Evolutionary conservation across 2,797 vertebrate species (phyloP), one percentile per base, ranked within the genome.

Genomic region (Parauchenoglanis punctatus): DNA sequence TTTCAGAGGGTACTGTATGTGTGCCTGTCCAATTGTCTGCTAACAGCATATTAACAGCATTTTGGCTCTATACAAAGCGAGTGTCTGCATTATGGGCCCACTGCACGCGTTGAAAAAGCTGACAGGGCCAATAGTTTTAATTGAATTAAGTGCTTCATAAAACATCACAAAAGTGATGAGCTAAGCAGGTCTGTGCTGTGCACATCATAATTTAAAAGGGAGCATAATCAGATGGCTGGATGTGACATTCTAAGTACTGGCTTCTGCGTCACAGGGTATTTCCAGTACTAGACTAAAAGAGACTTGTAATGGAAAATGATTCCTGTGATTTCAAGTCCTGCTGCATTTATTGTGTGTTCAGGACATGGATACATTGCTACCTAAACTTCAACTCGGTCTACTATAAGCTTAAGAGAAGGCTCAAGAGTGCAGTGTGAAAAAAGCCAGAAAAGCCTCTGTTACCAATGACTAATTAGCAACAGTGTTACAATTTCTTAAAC

Each of bases 61-160:
- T 85, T 65, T 20, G 20, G 23, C 49, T 85, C 44, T 70, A 63
- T 72, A 73, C 35, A 84, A 81, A 68, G 70, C 35, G 25, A 7
- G 31, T 23, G 23, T 73, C 82, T 28, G 76, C n/a, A 63, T 65
- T 81, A 65, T 77, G 35, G 17, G 31, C 25, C 49, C 67, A 58
- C 46, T 67, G 49, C 31, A 83, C 20, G 23, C 10, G 6, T 7
- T 83, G 56, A 76, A 13, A 83, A 76, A 49, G 65, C 76, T 25
- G 58, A 86, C 80, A 58, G 78, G 85, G 76, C 54, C 63, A 85
- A 1, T 58, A 35, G 49, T 54, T 82, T 82, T 65, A 85, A 85
- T 76, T 85, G 58, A 58, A 86, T 59, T 82, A 56, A 82, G 70
- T 58, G 78, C 40, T 68, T 54, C 63, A 83, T 83, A 83, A 83